These are phyloP conservation scores for Myrmecobius fasciatus DNA, from an alignment of 2,113 vertebrate genomes.

Conservation along the genomic window DNA sequence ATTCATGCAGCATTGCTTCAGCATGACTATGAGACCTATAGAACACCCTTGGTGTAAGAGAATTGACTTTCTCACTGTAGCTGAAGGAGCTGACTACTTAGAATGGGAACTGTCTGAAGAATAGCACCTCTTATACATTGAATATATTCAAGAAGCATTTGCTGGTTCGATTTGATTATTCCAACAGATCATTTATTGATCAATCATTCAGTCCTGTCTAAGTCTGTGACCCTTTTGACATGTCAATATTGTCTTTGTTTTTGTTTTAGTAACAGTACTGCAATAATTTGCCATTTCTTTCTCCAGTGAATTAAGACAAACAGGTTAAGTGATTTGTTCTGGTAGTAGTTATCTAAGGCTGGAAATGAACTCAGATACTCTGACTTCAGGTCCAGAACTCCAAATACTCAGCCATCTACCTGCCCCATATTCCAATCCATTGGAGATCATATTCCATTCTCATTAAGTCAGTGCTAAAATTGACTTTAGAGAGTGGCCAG, in stretches of 20 bases:
- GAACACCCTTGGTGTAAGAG: not conserved
- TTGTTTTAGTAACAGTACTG: too few species aligned
- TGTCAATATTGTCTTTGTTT: not conserved
- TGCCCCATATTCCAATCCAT: not conserved
- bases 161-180: constrained; percentile 66
- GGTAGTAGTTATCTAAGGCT: not conserved
- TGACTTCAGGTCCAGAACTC: too few species aligned
- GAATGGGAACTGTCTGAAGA: not conserved
- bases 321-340: not conserved
- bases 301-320: not conserved
- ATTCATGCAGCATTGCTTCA: constrained; percentile 40
- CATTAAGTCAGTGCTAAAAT: not conserved
- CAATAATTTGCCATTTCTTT: too few species aligned
- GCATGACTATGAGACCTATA: not conserved
- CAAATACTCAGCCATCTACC: not conserved
- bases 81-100: not conserved
- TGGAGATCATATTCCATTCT: not conserved
- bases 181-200: constrained; percentile 73
- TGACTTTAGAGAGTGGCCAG: not conserved
- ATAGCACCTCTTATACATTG: not conserved
- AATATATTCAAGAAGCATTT: constrained; percentile 61
- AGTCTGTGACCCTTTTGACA: not conserved
- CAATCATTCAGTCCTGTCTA: not conserved
- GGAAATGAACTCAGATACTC: not conserved
- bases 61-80: not conserved